Conservation (phyloP, 2,797 vertebrate genomes). For the Macropodus opercularis region DNA sequence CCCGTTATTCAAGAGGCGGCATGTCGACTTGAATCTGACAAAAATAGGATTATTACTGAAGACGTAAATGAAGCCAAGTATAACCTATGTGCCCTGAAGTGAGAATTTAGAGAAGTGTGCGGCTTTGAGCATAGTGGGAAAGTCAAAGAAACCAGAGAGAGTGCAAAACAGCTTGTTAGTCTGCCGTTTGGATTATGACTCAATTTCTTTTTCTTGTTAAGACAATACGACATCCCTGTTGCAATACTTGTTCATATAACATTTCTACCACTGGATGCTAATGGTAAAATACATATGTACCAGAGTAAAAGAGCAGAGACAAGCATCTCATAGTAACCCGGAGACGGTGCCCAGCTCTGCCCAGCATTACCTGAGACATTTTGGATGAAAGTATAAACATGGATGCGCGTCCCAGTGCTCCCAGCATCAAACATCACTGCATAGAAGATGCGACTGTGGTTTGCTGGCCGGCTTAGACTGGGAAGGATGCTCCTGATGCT, state of each 20-base stretch:
- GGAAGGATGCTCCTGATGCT: conserved; percentile 64
- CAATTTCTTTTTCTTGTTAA: not conserved
- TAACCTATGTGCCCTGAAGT: conserved; percentile 13
- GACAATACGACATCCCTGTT: not conserved
- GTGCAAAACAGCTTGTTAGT: not conserved
- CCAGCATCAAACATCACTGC: conserved; percentile 97
- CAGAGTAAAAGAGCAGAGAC: not conserved
- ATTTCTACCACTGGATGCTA: not conserved
- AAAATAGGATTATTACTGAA: conserved; percentile 43
- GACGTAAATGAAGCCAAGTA: conserved; percentile 24
- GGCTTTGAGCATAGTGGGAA: not conserved
- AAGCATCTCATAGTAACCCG: not conserved
- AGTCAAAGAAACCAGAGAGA: not conserved
- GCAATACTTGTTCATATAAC: not conserved
- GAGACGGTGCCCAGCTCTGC: not conserved
- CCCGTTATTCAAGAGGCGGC: conserved; percentile 30
- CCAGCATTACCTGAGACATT: conserved; percentile 79
- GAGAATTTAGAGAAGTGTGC: conserved; percentile 2
- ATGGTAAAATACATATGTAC: not conserved
- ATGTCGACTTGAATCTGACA: conserved; percentile 40
- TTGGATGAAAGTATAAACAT: conserved; percentile 93
- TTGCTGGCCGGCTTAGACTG: conserved; percentile 82
- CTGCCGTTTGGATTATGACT: conserved; percentile 12
- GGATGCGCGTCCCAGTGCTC: conserved; percentile 96
- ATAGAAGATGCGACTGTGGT: conserved; percentile 87